A percentile compares a stretch with the other conserved stretches of the same genome.
Conservation (phyloP, 2,888 invertebrate genomes). For the Steinernema scapterisci region DNA sequence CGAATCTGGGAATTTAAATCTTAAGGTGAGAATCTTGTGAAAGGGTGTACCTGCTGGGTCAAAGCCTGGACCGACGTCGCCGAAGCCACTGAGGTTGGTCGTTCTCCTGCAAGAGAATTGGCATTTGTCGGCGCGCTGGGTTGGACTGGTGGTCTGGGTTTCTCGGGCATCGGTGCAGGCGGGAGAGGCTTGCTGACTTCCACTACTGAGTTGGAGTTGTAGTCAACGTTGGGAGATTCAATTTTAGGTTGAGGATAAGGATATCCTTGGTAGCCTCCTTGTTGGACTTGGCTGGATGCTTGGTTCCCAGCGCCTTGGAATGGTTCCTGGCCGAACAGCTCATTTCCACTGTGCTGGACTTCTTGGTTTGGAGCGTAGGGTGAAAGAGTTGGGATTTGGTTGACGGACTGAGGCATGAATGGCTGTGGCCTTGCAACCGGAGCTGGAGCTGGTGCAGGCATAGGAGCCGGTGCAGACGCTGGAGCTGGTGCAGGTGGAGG, state of each 20-base stretch:
- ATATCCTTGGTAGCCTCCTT: not conserved
- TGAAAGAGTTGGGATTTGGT: not conserved
- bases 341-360: not conserved
- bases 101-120: conserved; percentile 25
- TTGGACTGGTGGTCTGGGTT: conserved; percentile 33
- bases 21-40: not conserved
- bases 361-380: not conserved
- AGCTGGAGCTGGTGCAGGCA: conserved; percentile 12
- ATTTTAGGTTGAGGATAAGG: conserved; percentile 10
- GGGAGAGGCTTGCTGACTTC: not conserved
- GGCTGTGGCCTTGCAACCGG: not conserved
- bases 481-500: not conserved
- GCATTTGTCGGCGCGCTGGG: conserved; percentile 24
- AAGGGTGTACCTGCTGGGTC: conserved; percentile 56
- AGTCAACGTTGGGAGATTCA: conserved; percentile 22
- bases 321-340: not conserved
- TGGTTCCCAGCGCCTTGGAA: not conserved
- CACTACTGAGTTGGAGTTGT: not conserved
- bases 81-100: conserved; percentile 33
- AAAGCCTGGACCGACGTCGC: conserved; percentile 59
- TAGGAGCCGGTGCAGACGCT: conserved; percentile 18
- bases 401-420: not conserved
- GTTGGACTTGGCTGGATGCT: not conserved
- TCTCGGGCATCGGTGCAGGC: not conserved
- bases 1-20: conserved; percentile 53